Evolutionary conservation across 2,113 vertebrate species (phyloP), one percentile per base, ranked within the genome.

Genomic region (Nymphicus hollandicus): DNA sequence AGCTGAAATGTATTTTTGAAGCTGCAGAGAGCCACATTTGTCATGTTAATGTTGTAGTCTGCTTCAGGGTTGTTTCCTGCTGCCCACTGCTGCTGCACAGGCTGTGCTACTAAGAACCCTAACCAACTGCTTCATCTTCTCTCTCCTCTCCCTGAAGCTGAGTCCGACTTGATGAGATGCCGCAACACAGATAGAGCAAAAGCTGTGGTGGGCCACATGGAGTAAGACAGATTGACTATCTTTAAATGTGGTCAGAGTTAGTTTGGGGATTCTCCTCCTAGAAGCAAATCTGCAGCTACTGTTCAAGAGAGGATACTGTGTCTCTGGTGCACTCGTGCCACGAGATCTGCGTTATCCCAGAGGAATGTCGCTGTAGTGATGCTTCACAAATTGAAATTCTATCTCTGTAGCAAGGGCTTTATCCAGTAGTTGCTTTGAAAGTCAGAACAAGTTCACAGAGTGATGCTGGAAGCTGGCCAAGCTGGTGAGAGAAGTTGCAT

Each of bases 161-260:
- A 35, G 13, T 10, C 19, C 10, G 10, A 4, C 19, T 53, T 0
- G 0, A 6, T 43, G 68, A 49, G 65, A 49, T 14, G 29, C 16
- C 23, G 9, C 23, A 16, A 28, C 28, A 14, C 8, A 25, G 46
- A 20, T 27, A 9, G 55, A 56, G 44, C 16, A 31, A n/a, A 64
- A 50, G 11, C 63, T 65, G 33, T 17, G 41, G 61, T 43, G 31
- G 25, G 55, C 22, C 15, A 15, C 2, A 0, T 56, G 47, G 44
- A 73, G 53, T 17, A 15, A 63, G 46, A 39, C 16, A 78, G 50
- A 33, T 13, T 0, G 1, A 35, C 15, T 31, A 1, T 24, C 20
- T 77, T 56, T 39, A 70, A 49, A 22, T n/a, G 37, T 17, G 13
- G 31, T 56, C 33, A 17, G 22, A 13, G 24, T 39, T 46, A 25